A percentile compares a stretch with the other conserved stretches of the same genome.
Conservation (phyloP, 2,113 vertebrate species). For the Atherinomorus stipes region DNA sequence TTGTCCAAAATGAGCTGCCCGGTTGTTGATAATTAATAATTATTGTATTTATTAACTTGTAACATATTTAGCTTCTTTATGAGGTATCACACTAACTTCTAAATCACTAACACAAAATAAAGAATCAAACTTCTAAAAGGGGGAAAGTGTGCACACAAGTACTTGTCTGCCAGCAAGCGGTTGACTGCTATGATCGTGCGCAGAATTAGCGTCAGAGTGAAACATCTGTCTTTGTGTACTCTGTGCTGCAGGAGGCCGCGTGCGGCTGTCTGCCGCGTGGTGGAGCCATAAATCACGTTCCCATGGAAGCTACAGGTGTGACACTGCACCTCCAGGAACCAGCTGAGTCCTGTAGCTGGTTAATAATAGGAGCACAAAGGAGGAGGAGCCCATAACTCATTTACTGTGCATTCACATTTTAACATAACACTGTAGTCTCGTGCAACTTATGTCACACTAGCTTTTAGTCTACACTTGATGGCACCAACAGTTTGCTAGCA, state of each 20-base stretch:
- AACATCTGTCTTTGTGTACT: not conserved
- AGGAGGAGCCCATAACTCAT: not conserved
- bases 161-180: no score
- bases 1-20: no score
- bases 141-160: not conserved
- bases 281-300: slow-evolving; percentile 59
- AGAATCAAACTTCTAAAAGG: not conserved
- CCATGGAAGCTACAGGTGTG: not conserved
- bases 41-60: not conserved
- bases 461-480: slow-evolving; percentile 33
- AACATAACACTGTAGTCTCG: no score
- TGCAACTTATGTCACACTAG: slow-evolving; percentile 1
- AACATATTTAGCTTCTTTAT: not conserved
- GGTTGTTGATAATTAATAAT: not conserved
- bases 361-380: no score
- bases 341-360: not conserved
- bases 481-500: slow-evolving; percentile 6
- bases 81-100: not conserved
- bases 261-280: slow-evolving; percentile 47
- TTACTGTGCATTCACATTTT: not conserved
- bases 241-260: slow-evolving; percentile 12
- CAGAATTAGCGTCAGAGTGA: slow-evolving; percentile 26
- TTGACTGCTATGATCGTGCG: not conserved
- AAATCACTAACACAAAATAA: not conserved
- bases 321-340: not conserved